Base-by-base conservation (phyloP, 2,888 invertebrate genomes). In the Acheta domesticus region DNA sequence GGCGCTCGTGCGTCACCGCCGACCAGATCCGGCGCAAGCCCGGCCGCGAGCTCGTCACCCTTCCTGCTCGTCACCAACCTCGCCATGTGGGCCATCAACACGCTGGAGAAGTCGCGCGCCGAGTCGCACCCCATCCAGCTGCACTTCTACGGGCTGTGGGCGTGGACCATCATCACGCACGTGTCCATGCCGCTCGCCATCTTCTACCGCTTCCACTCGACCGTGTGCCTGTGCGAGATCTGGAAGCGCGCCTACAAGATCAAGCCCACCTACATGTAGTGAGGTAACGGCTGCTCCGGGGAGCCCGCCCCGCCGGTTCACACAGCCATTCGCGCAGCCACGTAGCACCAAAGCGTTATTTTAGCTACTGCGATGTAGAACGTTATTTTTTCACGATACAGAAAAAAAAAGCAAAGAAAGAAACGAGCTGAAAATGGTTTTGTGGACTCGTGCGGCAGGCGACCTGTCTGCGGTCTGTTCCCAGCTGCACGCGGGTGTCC, bases 231-330 rank as follows among this genome's bases (percentile, higher is more conserved):
- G 80, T 97, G 97, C 86, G 97, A 97, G 87, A 96, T 98, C 84
- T 98, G 97, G 98, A 97, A 97, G 87, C 90, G 94, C 83, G 96
- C 97, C 12, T 98, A 97, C 87, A 97, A 97, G 88, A 93, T 95
- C 85, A 96, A 96, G 85, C 94, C 94, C 2, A 92, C 94, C 85
- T 94, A 93, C 85, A 94, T 94, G 93, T 94, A 93, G 79, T 79
- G 62, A 81, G 76, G 76, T 79, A 81, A 77, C 48, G 74, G 49
- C 80, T 74, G 73, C 21, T 23, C 81, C 83, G 84, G 83, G 75
- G 79, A 78, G 81, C 78, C 80, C 80, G 62, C n/a, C 62, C 8
- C 0, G 14, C 14, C n/a, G n/a, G 62, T 62, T 62, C 62, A 62
- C n/a, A 62, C 62, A 62, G n/a, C 62, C 62, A 62, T 62, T 62